Percentiles rank a stretch among this genome's conserved stretches.
phyloP scores from a whole-genome alignment of 2,113 vertebrate species.

The Henicopernis longicauda region DNA sequence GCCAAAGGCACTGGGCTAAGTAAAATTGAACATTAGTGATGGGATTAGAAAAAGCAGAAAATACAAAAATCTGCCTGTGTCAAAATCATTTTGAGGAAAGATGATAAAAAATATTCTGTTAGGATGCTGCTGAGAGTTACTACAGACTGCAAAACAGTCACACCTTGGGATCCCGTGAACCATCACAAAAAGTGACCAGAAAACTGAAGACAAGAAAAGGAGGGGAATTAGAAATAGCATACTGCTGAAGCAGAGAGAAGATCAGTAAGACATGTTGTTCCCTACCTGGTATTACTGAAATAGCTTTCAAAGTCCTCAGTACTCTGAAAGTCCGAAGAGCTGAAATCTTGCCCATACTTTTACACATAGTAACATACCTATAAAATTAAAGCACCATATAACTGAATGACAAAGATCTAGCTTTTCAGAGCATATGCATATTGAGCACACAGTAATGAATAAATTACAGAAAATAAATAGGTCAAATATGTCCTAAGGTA shows the following conservation, averaged over 20 bases:
- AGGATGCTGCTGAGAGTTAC: background rate
- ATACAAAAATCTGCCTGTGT: background rate
- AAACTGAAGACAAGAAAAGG: background rate
- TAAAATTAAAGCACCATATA: background rate
- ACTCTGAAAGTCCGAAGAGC: constrained; percentile 89
- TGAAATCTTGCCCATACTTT: constrained; percentile 59
- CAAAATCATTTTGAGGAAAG: background rate
- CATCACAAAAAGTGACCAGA: background rate
- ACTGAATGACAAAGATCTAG: background rate
- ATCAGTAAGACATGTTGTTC: background rate
- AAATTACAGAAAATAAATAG: background rate
- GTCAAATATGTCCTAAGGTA: background rate
- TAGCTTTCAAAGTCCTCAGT: constrained; percentile 90
- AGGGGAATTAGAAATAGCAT: background rate
- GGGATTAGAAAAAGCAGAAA: background rate
- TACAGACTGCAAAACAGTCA: background rate
- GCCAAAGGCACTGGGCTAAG: background rate
- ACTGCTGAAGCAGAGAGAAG: background rate
- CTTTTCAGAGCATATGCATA: background rate
- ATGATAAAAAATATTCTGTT: background rate
- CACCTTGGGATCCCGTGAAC: background rate
- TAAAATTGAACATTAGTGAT: background rate
- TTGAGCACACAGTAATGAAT: background rate
- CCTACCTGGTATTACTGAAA: constrained; percentile 95
- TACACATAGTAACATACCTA: background rate